Evolutionary conservation across 2,888 invertebrate genomes (phyloP).

Genomic region (Prosapia bicincta): DNA sequence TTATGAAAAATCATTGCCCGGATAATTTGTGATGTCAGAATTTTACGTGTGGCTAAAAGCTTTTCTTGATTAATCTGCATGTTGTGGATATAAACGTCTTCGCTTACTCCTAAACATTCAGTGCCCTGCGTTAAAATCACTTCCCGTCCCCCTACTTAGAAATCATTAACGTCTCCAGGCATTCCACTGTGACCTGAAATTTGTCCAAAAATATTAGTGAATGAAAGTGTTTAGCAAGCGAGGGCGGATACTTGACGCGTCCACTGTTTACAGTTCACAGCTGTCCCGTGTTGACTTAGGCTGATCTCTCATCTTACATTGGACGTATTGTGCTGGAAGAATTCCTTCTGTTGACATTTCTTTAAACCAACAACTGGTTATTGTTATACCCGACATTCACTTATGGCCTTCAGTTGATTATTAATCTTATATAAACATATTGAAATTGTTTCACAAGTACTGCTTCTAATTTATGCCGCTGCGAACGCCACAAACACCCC

Average conservation of each 20-base stretch:
- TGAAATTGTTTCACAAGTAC: not conserved
- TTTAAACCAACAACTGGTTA: not conserved
- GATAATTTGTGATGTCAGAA: no score
- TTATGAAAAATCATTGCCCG: no score
- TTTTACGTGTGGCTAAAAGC: no score
- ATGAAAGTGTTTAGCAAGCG: not conserved
- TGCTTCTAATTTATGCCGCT: not conserved
- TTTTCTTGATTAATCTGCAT: no score
- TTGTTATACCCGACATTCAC: not conserved
- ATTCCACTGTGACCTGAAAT: no score
- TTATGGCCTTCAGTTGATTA: not conserved
- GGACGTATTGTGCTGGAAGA: not conserved
- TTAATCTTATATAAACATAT: not conserved
- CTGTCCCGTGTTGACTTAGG: not conserved
- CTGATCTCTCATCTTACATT: not conserved
- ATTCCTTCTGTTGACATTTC: not conserved
- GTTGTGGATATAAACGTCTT: no score
- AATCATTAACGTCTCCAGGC: no score
- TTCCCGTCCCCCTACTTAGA: no score
- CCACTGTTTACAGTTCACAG: not conserved
- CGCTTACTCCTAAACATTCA: no score
- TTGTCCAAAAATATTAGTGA: not conserved
- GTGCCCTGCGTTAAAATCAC: no score
- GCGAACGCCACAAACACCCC: not conserved
- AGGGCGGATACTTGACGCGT: not conserved